These are phyloP conservation scores for Crypturellus tataupa DNA, from an alignment of 2,797 vertebrate genomes.

Conservation along the genomic window DNA sequence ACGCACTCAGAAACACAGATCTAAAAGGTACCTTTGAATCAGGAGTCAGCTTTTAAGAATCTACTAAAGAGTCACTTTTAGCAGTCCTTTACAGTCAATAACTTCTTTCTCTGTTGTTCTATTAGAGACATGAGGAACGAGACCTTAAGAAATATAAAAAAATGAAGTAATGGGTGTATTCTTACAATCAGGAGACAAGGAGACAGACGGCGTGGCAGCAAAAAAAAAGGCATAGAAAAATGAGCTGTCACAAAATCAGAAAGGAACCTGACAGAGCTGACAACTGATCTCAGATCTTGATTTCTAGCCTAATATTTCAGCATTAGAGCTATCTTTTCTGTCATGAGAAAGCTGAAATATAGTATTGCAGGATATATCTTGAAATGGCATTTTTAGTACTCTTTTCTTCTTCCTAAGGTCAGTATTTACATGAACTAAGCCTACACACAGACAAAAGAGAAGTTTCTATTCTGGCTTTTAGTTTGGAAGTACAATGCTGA, in stretches of 20 bases:
- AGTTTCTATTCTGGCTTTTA: not conserved
- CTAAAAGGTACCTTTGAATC: not conserved
- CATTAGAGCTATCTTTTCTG: not conserved
- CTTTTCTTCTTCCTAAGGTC: not conserved
- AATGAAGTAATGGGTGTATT: accelerated
- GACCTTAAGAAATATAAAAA: not conserved
- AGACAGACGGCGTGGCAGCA: not conserved
- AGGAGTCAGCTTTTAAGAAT: not conserved
- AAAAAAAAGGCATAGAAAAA: not conserved
- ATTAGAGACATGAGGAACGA: not conserved
- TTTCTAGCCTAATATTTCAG: not conserved
- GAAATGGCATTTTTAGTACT: not conserved
- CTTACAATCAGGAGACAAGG: not conserved
- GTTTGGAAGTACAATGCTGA: not conserved
- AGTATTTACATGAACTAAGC: not conserved
- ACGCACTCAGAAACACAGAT: not conserved
- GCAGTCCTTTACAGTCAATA: not conserved
- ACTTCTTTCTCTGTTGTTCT: not conserved
- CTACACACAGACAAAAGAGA: not conserved
- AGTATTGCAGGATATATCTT: not conserved
- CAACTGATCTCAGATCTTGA: not conserved
- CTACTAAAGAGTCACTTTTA: not conserved
- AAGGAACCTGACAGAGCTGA: not conserved
- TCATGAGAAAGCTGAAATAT: not conserved
- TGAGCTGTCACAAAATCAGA: not conserved